Conservation (phyloP, 2,888 invertebrate species). For the Morpho helenor region DNA sequence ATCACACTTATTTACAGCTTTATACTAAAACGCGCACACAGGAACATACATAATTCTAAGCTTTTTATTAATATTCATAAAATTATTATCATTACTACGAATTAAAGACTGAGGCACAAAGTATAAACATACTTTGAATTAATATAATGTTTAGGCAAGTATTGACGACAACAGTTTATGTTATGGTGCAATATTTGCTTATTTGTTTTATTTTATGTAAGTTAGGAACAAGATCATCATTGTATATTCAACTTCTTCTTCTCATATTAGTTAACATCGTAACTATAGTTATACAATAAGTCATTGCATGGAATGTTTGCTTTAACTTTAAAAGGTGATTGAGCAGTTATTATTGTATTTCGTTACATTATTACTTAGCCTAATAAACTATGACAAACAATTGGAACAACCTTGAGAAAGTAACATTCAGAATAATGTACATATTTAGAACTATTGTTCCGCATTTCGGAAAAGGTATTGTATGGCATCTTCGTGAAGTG, state of each 20-base stretch:
- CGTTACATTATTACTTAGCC: not conserved
- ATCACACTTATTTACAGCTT: slow-evolving; percentile 3
- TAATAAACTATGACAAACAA: slow-evolving; percentile 36
- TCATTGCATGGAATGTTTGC: slow-evolving; percentile 5
- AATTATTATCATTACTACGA: too few relatives aligned
- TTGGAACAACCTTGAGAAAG: slow-evolving; percentile 42
- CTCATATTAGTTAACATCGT: not conserved
- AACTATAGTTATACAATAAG: not conserved
- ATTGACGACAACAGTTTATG: too few relatives aligned
- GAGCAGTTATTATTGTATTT: slow-evolving; percentile 16
- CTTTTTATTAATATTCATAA: too few relatives aligned
- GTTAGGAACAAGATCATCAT: not conserved
- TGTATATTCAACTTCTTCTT: not conserved
- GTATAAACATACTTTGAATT: too few relatives aligned
- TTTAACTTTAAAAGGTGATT: slow-evolving; percentile 8
- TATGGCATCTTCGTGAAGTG: slow-evolving; percentile 83
- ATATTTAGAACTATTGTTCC: slow-evolving; percentile 49
- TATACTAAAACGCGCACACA: not conserved
- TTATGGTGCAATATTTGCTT: too few relatives aligned
- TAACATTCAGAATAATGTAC: slow-evolving; percentile 33
- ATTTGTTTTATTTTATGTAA: not conserved
- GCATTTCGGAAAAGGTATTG: slow-evolving; percentile 70
- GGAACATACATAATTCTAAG: too few relatives aligned
- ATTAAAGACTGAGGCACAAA: too few relatives aligned
- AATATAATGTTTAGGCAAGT: too few relatives aligned